These are phyloP conservation scores for Dryococelus australis DNA, from an alignment of 2,888 invertebrate genomes.

Conservation along the genomic window DNA sequence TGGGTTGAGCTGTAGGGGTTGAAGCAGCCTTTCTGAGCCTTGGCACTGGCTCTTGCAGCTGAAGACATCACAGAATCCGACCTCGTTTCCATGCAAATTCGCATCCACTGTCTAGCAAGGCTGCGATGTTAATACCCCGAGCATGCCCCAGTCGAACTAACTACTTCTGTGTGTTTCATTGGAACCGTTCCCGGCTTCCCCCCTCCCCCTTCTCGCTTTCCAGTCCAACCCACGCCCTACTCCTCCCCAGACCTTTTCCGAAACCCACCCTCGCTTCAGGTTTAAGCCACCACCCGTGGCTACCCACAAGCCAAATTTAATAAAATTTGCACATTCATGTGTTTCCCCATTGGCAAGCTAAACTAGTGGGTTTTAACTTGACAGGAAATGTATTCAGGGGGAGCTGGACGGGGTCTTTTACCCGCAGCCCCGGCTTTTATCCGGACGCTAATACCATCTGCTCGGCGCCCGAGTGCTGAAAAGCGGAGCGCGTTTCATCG, in stretches of 20 bases:
- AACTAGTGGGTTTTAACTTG: neutral
- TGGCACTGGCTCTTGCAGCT: neutral
- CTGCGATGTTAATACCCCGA: neutral
- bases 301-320: constrained; percentile 39
- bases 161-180: neutral
- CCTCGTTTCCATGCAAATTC: constrained; percentile 47
- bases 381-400: neutral
- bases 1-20: no score
- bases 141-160: neutral
- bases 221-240: neutral
- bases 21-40: neutral
- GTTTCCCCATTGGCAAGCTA: neutral
- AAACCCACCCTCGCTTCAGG: constrained; percentile 22
- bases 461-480: neutral
- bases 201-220: neutral
- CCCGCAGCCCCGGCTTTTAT: neutral
- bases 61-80: constrained; percentile 32
- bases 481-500: neutral
- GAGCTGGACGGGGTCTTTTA: neutral
- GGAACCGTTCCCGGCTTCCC: neutral
- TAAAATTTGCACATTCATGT: constrained; percentile 46
- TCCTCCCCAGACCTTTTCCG: neutral
- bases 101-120: constrained; percentile 16
- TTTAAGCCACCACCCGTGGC: constrained; percentile 26
- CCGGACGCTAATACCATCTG: neutral